Evolutionary conservation across 2,888 invertebrate genomes (phyloP).

Genomic region (Escarpia spicata): DNA sequence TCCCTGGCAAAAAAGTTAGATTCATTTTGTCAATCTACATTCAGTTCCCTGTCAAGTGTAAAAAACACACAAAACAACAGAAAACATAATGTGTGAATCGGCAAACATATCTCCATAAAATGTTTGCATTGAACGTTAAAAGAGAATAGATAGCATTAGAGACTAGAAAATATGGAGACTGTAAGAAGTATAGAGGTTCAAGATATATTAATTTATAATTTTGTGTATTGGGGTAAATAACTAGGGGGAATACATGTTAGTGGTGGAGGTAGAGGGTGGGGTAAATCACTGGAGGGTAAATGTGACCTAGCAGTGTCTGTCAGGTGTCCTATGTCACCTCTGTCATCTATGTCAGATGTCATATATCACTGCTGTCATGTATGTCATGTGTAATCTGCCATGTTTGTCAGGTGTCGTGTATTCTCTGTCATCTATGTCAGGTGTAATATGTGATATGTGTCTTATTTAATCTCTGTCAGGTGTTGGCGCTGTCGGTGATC

Average conservation of each 20-base stretch:
- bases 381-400: too few relatives aligned
- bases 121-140: neutral
- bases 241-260: neutral
- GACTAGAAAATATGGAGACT: too few relatives aligned
- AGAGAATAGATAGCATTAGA: too few relatives aligned
- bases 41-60: neutral
- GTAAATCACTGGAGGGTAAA: neutral
- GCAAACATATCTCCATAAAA: neutral
- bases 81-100: too few relatives aligned
- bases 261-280: neutral
- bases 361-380: too few relatives aligned
- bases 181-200: too few relatives aligned
- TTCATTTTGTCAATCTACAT: constrained; percentile 30
- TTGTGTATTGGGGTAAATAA: constrained; percentile 8
- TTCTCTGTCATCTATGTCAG: neutral
- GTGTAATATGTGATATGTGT: neutral
- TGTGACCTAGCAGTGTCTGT: neutral
- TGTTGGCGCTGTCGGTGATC: constrained; percentile 54
- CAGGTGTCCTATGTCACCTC: too few relatives aligned
- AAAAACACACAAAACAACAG: too few relatives aligned
- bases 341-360: too few relatives aligned
- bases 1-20: constrained; percentile 41
- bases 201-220: neutral
- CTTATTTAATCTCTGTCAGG: constrained; percentile 42
- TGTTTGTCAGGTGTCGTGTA: too few relatives aligned